Conservation (phyloP, 2,888 invertebrate genomes). For the Thelaira solivaga region DNA sequence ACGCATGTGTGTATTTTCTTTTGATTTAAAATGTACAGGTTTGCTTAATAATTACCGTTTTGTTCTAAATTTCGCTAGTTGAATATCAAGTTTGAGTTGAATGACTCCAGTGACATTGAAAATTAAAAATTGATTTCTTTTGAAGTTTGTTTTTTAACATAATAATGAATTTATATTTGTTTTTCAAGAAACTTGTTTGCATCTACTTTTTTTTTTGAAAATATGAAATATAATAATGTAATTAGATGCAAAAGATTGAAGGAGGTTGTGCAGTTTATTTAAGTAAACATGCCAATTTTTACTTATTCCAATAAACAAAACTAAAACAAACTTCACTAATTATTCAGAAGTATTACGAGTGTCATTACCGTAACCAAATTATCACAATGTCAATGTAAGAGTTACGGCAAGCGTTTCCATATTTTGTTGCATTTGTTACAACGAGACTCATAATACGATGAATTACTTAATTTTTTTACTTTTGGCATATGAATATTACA, state of each 20-base stretch:
- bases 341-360: neutral
- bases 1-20: neutral
- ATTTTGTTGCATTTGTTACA: too few species aligned
- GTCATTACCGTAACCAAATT: too few species aligned
- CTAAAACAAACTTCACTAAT: too few species aligned
- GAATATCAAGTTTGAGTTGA: slow-evolving; percentile 37
- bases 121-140: too few species aligned
- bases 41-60: slow-evolving; percentile 47
- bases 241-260: slow-evolving; percentile 8
- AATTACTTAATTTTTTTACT: neutral
- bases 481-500: neutral
- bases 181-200: neutral
- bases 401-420: too few species aligned
- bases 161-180: neutral
- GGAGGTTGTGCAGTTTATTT: neutral
- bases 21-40: slow-evolving; percentile 38
- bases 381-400: too few species aligned
- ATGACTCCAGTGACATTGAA: slow-evolving; percentile 15
- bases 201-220: neutral
- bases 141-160: too few species aligned
- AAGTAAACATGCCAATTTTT: neutral
- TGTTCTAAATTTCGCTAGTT: slow-evolving; percentile 52
- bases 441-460: neutral
- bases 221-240: neutral
- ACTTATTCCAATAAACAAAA: neutral